Evolutionary conservation across 2,888 invertebrate species (phyloP), one percentile per base, ranked within the genome.

Genomic region (Napeogenes inachia): DNA sequence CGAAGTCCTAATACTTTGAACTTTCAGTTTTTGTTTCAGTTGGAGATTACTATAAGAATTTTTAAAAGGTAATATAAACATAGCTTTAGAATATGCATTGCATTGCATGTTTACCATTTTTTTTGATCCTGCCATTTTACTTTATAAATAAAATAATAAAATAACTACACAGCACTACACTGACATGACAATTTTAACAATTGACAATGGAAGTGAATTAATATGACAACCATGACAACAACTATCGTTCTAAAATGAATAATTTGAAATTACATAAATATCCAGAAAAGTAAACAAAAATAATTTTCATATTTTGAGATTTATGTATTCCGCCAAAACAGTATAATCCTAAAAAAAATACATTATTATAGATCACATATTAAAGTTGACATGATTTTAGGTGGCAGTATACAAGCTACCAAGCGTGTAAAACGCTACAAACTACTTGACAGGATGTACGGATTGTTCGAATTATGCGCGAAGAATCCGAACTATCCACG

Each of bases 101-200:
- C 30, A 46, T 21, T 21, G 54, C 58, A 53, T 68, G 65, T 71
- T 81, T 87, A 91, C 90, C 89, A 91, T 80, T 82, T 87, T 89
- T 75, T 86, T 86, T 71, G 86, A 77, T 73, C 78, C 84, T 74
- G 89, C 88, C 90, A 88, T 89, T 77, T 74, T 80, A 75, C 76
- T 74, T 74, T 73, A 68, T 64, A 58, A 35, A 59, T 62, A 65
- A 65, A 62, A 71, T 69, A 66, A 70, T 73, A 64, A 69, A 72
- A 64, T 67, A 71, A 74, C 75, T 76, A 74, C 73, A 78, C 79
- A 81, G 80, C 76, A 82, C 76, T 74, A 75, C 74, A 78, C 74
- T 78, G 79, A 80, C 80, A 73, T 73, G 71, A 71, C 73, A 72
- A 60, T 67, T 66, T 67, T 61, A 61, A 46, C 46, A 54, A 59